phyloP scores from a whole-genome alignment of 2,113 vertebrate genomes.

The Bambusicola thoracicus region DNA sequence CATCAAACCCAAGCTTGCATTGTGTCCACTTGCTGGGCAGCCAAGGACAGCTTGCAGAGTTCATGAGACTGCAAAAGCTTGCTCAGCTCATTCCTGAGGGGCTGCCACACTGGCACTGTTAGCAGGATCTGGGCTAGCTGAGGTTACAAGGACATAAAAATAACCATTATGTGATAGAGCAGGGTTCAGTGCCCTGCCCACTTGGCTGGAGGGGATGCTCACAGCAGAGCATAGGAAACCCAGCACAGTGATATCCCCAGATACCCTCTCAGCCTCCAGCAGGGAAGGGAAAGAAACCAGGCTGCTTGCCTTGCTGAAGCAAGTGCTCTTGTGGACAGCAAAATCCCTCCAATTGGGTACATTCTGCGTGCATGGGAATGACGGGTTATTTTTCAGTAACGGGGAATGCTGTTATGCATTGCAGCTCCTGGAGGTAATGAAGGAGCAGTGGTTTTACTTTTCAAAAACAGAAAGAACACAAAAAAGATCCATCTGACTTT shows the following conservation, averaged over 20 bases:
- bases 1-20: neutral
- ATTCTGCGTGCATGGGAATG: neutral
- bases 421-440: neutral
- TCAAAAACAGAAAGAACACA: neutral
- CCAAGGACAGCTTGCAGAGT: constrained; percentile 40
- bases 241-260: neutral
- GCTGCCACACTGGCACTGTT: constrained; percentile 28
- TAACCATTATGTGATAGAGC: neutral
- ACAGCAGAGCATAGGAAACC: neutral
- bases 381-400: neutral
- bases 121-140: constrained; percentile 9
- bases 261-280: neutral
- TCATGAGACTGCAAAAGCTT: constrained; percentile 21
- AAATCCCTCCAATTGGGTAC: neutral
- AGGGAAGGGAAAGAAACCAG: constrained; percentile 1
- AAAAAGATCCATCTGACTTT: neutral
- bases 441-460: neutral
- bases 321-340: neutral
- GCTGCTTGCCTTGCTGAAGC: neutral
- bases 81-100: constrained; percentile 57
- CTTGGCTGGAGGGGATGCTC: neutral
- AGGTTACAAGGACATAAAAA: constrained; percentile 45
- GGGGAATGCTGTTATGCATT: neutral
- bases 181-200: neutral
- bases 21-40: neutral